Percentiles rank a stretch among this genome's conserved stretches.
Conservation (phyloP, 2,888 invertebrate species). For the Biston betularia region DNA sequence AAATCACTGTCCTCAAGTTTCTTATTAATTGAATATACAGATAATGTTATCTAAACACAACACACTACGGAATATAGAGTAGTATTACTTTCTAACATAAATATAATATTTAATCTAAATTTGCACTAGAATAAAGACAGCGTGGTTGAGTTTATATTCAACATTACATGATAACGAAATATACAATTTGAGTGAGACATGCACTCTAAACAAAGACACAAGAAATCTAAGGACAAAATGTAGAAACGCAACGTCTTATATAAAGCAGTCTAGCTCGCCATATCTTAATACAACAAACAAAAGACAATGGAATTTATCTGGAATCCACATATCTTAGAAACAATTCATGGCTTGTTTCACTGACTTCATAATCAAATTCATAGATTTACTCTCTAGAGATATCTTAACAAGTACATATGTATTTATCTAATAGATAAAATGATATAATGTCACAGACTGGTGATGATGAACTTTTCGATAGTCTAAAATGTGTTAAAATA, state of each 20-base stretch:
- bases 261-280: conserved; percentile 29
- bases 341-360: conserved; percentile 1
- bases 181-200: conserved; percentile 5
- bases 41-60: no score
- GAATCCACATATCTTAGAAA: background rate
- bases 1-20: no score
- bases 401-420: no score
- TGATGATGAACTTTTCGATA: no score
- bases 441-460: no score
- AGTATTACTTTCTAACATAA: background rate
- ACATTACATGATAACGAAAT: conserved; percentile 17
- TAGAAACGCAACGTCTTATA: conserved; percentile 15
- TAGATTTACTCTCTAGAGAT: background rate
- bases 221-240: conserved; percentile 3
- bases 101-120: background rate
- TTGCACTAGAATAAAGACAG: conserved; percentile 8
- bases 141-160: conserved; percentile 7
- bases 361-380: background rate
- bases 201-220: conserved; percentile 14
- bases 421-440: no score
- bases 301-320: background rate
- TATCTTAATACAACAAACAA: conserved; percentile 11
- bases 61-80: no score
- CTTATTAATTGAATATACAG: no score
- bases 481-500: no score